A percentile compares a stretch with the other conserved stretches of the same genome.
Conservation (phyloP, 1,140 invertebrate species). For the Micrasema longulum region DNA sequence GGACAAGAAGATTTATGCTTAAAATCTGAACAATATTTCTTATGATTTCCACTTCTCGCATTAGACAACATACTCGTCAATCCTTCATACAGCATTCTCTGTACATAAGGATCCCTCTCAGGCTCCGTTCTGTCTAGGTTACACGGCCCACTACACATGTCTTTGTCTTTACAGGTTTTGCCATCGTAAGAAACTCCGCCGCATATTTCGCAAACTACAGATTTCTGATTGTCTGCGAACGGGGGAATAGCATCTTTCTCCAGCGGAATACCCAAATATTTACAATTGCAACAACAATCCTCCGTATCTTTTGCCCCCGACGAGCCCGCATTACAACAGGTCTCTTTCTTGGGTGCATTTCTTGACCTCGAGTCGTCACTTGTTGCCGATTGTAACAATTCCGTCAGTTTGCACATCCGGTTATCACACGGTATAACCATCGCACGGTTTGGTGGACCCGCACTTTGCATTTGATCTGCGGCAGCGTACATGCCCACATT, state of each 20-base stretch:
- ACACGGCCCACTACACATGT: slow-evolving; percentile 12
- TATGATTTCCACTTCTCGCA: slow-evolving; percentile 25
- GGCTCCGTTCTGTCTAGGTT: background rate
- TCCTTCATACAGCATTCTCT: slow-evolving; percentile 33
- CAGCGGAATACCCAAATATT: slow-evolving; percentile 26
- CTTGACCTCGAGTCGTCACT: slow-evolving; percentile 7
- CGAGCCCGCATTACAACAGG: background rate
- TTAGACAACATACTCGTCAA: slow-evolving; percentile 30
- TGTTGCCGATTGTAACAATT: slow-evolving; percentile 3
- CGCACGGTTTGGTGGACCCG: background rate
- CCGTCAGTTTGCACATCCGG: slow-evolving; percentile 23
- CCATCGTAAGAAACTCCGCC: slow-evolving; percentile 34
- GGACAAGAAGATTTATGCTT: slow-evolving; percentile 30
- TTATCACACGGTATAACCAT: slow-evolving; percentile 24
- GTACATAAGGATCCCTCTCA: background rate
- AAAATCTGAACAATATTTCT: slow-evolving; percentile 33
- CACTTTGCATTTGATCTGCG: slow-evolving; percentile 17
- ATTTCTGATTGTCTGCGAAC: slow-evolving; percentile 15
- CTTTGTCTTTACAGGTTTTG: slow-evolving; percentile 33
- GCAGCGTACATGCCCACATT: background rate
- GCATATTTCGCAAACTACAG: slow-evolving; percentile 29
- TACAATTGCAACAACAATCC: slow-evolving; percentile 33
- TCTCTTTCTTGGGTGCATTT: background rate
- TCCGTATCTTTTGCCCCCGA: background rate
- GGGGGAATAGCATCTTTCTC: background rate